Evolutionary conservation across 2,888 invertebrate species (phyloP), one percentile per base, ranked within the genome.

Genomic region (Drosophila atripex): DNA sequence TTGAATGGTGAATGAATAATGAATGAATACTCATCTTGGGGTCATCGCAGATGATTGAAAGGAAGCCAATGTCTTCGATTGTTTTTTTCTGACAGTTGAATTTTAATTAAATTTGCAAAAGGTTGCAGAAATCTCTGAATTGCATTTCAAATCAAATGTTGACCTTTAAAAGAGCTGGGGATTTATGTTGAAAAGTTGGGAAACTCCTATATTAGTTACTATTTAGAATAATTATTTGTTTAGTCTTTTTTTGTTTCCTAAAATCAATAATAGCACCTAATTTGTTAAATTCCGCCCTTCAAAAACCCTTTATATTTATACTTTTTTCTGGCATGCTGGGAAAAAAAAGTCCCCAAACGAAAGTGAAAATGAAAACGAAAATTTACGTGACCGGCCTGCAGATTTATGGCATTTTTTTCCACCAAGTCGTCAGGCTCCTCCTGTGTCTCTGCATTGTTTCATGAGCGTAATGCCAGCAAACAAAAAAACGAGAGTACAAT

Each of bases 321-420:
- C 12, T 6, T 14, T 6, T 14, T 61, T 32, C 61, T 8, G 16
- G 18, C 14, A 16, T 9, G 7, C 18, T 12, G 28, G 3, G 28
- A 57, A 71, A 59, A 55, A 59, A 60, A 66, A 54, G 38, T 75
- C 65, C 58, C 52, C 61, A 63, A 43, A 77, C 60, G 69, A 80
- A 85, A 84, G 85, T 75, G 82, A 75, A 76, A 80, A 71, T 70
- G 68, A 65, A 85, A 75, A 73, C 66, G 54, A 68, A 64, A 70
- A 66, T 56, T 49, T 59, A 80, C 80, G 86, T 80, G 80, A 85
- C 65, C 51, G 73, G 41, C 35, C 38, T 58, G 63, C 74, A 78
- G 79, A 83, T 76, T 83, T 83, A 64, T 71, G 65, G 57, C 39
- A 47, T 64, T 61, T 63, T 61, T 21, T 28, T 28, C 3, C 11